phyloP scores from a whole-genome alignment of 2,888 invertebrate species.

The Orchesellides sinensis region DNA sequence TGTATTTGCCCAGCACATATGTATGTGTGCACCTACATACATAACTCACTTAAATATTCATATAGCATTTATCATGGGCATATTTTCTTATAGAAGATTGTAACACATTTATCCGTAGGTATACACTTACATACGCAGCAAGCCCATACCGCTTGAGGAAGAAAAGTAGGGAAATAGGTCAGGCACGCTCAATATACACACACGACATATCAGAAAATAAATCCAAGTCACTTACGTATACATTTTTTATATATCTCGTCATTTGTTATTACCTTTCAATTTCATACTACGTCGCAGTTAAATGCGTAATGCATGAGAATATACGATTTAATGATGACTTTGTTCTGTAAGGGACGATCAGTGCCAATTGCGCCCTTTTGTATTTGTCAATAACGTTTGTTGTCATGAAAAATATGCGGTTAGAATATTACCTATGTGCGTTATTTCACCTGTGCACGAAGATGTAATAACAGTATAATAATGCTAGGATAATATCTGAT shows the following conservation, averaged over 20 bases:
- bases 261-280: background rate
- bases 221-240: slow-evolving; percentile 50
- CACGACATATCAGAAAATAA: slow-evolving; percentile 48
- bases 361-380: too few relatives aligned
- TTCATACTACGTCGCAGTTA: background rate
- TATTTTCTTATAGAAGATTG: too few relatives aligned
- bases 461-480: background rate
- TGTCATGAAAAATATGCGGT: background rate
- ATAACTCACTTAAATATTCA: too few relatives aligned
- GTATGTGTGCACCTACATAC: too few relatives aligned
- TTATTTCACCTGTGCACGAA: background rate
- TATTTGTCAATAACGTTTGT: background rate
- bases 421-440: background rate
- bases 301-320: background rate
- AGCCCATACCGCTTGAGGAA: slow-evolving; percentile 44
- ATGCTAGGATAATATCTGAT: background rate
- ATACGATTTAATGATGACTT: background rate
- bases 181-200: slow-evolving; percentile 51
- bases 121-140: background rate
- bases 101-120: too few relatives aligned
- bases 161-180: slow-evolving; percentile 67
- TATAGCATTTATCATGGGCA: too few relatives aligned
- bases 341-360: background rate
- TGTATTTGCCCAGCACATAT: too few relatives aligned
- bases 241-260: too few relatives aligned